Base-by-base conservation (phyloP, 2,113 vertebrate genomes). In the Gadus chalcogrammus region DNA sequence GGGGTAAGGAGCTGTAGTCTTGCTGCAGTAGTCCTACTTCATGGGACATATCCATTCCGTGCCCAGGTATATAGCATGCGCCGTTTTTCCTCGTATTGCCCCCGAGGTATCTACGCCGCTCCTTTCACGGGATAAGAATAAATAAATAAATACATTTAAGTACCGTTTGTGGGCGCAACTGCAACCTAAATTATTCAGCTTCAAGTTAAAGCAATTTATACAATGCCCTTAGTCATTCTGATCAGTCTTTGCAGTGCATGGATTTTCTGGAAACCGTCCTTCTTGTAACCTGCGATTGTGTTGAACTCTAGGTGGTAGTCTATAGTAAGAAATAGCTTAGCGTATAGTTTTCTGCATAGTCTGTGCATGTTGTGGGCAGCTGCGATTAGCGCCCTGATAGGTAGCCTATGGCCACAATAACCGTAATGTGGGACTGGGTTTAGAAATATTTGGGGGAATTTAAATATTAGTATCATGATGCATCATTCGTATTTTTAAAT, bases 1-100 rank as follows among this genome's bases (percentile, higher is more conserved):
- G 85, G 85, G 89, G 89, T 89, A 86, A 89, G 87, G 64, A 64
- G 62, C 59, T 70, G 82, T 68, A 72, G 79, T 73, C 55, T 79
- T 56, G 74, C 84, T 84, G 88, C 85, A 73, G 79, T 83, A 75
- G 42, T 48, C 42, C 42, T 48, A 7, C 73, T 85, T 67, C 74
- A 65, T 42, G 84, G 87, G 85, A 87, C 85, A 79, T 52, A 66
- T 85, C 75, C 87, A 83, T 76, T 83, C 81, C 75, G 79, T 66
- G 72, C 66, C 59, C 67, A 16, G 66, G 63, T 69, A 42, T 66
- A 59, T 38, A 70, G 79, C 31, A 35, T 80, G 77, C 76, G 68
- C 83, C 72, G 81, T 82, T 65, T 65, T 62, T 72, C 80, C 74
- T 82, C 63, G 31, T 42, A 84, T 85, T 84, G 86, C 85, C 74